These are phyloP conservation scores for Pelobates cultripes DNA, from an alignment of 2,797 vertebrate genomes.

Conservation along the genomic window DNA sequence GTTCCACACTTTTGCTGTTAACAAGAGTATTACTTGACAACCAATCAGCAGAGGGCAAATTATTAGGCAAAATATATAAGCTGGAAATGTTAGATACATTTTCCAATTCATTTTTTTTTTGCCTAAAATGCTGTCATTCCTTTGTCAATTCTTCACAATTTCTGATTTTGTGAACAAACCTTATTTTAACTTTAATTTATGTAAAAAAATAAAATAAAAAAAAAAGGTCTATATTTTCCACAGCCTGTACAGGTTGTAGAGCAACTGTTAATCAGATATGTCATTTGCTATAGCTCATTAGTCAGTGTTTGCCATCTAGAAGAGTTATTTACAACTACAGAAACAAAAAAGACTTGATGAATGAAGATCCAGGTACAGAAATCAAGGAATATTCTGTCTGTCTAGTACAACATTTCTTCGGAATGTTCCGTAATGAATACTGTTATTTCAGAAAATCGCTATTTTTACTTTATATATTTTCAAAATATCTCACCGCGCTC, in stretches of 20 bases:
- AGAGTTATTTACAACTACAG: background rate
- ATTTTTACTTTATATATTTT: background rate
- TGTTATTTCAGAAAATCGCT: background rate
- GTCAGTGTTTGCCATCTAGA: constrained; percentile 19
- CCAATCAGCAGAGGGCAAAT: too few relatives aligned
- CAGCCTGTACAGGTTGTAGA: background rate
- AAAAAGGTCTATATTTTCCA: background rate
- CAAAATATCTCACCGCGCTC: background rate
- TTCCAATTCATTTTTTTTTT: too few relatives aligned
- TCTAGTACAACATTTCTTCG: background rate
- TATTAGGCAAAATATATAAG: too few relatives aligned
- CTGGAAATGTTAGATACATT: too few relatives aligned
- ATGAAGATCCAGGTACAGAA: background rate
- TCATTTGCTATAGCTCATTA: constrained; percentile 33
- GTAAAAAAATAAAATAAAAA: background rate
- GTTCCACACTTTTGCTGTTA: too few relatives aligned
- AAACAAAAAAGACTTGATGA: background rate
- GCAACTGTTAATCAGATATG: constrained; percentile 7
- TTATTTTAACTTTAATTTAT: background rate
- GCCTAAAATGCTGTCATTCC: too few relatives aligned
- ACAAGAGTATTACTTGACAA: too few relatives aligned
- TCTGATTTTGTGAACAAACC: too few relatives aligned
- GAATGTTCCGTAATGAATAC: background rate
- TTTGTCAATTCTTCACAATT: too few relatives aligned
- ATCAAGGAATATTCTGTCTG: background rate